These are phyloP conservation scores for Platyscapa corneri DNA, from an alignment of 1,140 invertebrate species.

Conservation along the genomic window DNA sequence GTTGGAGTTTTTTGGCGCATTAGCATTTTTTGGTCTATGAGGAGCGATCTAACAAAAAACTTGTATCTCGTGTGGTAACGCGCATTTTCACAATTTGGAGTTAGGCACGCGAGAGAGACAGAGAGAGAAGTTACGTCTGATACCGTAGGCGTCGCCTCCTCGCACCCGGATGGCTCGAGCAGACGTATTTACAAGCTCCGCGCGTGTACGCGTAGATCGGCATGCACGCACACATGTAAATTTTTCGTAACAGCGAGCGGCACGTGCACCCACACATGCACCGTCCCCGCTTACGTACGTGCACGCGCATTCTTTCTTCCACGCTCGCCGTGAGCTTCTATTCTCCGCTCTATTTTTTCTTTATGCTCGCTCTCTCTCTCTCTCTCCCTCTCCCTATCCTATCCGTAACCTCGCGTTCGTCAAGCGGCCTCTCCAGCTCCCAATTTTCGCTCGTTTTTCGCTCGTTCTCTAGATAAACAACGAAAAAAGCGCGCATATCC, in stretches of 20 bases:
- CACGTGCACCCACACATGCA: slow-evolving; percentile 63
- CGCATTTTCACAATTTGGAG: background rate
- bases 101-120: background rate
- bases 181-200: slow-evolving; percentile 21
- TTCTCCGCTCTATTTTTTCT: background rate
- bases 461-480: background rate
- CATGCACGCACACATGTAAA: slow-evolving; percentile 50
- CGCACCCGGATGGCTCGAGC: background rate
- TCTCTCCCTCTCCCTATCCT: background rate
- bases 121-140: background rate
- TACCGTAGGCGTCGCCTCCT: slow-evolving; percentile 19
- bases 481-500: background rate
- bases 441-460: background rate
- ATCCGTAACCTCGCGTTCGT: no score
- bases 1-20: background rate
- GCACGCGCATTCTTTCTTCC: slow-evolving; percentile 37
- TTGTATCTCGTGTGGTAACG: background rate
- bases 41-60: background rate
- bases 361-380: background rate
- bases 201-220: slow-evolving; percentile 7
- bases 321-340: background rate
- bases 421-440: background rate
- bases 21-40: background rate
- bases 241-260: slow-evolving; percentile 50
- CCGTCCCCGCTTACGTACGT: background rate